phyloP scores from a whole-genome alignment of 2,113 vertebrate genomes.

The Pteropus alecto region DNA sequence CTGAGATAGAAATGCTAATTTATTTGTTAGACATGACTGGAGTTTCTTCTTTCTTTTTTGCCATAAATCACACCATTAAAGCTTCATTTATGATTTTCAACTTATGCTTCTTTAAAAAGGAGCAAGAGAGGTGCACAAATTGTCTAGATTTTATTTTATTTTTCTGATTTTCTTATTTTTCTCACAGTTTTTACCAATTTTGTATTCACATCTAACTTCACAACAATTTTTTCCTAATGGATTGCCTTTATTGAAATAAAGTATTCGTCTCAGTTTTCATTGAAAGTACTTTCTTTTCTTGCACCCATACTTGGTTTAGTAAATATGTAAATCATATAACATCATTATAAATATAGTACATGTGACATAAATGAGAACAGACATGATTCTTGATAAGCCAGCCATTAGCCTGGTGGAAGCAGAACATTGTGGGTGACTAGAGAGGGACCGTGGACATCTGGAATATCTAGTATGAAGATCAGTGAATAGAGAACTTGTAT shows the following conservation, averaged over 20 bases:
- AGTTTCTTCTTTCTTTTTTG: neutral
- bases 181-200: neutral
- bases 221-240: neutral
- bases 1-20: neutral
- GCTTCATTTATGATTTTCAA: constrained; percentile 7
- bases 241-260: neutral
- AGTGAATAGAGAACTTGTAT: neutral
- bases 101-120: neutral
- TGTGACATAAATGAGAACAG: neutral
- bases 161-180: neutral
- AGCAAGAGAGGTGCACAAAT: neutral
- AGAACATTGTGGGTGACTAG: neutral
- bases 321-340: neutral
- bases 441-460: neutral
- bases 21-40: neutral
- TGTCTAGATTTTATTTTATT: neutral
- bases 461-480: neutral
- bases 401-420: neutral
- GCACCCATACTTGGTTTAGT: neutral
- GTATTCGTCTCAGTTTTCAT: neutral
- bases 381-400: neutral
- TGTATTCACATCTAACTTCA: neutral
- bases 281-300: neutral
- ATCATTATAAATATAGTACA: neutral
- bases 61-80: neutral